These are phyloP conservation scores for Empidonax traillii DNA, from an alignment of 2,113 vertebrate genomes.

Conservation along the genomic window DNA sequence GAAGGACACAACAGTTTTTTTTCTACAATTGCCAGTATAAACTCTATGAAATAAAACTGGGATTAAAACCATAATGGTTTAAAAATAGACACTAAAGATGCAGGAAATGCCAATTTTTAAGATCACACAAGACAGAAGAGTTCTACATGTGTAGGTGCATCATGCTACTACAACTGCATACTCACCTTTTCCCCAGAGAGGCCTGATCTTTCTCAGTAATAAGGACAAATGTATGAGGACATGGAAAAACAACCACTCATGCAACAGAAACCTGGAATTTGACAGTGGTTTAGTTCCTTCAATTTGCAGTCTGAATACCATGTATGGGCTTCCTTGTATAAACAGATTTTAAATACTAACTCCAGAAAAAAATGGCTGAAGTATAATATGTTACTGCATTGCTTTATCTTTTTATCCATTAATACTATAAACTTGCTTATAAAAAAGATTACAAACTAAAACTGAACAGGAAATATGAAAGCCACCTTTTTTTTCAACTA, in stretches of 20 bases:
- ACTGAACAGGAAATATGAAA: not conserved
- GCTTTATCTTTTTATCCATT: not conserved
- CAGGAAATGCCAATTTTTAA: not conserved
- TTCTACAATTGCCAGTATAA: not conserved
- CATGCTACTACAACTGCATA: not conserved
- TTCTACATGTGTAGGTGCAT: not conserved
- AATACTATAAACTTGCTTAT: not conserved
- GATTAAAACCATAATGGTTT: not conserved
- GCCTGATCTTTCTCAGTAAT: not conserved
- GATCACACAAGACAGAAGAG: not conserved
- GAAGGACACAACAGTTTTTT: not conserved
- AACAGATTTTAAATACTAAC: not conserved
- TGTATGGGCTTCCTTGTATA: not conserved
- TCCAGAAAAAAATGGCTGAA: not conserved
- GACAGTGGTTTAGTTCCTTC: not conserved
- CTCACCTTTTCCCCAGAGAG: not conserved
- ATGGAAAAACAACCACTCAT: not conserved
- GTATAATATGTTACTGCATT: not conserved
- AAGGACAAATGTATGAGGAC: not conserved
- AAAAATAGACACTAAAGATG: not conserved
- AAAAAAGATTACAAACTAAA: not conserved
- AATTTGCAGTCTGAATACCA: not conserved
- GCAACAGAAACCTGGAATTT: not conserved
- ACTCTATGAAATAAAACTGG: not conserved
- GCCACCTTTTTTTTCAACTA: not conserved